These are phyloP conservation scores for Calonectris borealis DNA, from an alignment of 2,113 vertebrate species.

Conservation along the genomic window DNA sequence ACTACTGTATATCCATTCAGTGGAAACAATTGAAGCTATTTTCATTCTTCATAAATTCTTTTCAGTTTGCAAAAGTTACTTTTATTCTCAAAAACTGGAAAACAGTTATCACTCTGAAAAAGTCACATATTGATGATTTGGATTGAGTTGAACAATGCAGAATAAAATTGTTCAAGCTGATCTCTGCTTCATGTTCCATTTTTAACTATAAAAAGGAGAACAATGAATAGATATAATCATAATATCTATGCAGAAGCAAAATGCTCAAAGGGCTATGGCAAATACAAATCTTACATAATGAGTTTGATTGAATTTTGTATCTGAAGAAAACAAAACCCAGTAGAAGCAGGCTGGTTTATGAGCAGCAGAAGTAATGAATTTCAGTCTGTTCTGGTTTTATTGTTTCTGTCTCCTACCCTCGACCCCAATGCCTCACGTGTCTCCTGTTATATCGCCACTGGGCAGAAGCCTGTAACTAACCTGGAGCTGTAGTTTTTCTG, in stretches of 20 bases:
- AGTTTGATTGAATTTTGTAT: not conserved
- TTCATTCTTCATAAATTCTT: not conserved
- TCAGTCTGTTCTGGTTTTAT: not conserved
- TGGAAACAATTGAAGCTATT: not conserved
- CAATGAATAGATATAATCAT: not conserved
- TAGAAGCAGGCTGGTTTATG: not conserved
- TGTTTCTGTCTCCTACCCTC: not conserved
- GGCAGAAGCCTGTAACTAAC: not conserved
- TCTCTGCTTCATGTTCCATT: not conserved
- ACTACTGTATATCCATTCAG: not conserved
- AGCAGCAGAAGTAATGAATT: not conserved
- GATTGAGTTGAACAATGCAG: not conserved
- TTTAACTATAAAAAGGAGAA: not conserved
- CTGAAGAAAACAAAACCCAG: not conserved
- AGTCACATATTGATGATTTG: not conserved
- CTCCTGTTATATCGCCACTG: not conserved
- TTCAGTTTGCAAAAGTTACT: not conserved
- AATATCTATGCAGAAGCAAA: not conserved
- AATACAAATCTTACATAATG: not conserved
- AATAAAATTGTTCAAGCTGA: not conserved
- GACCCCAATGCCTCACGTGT: rapidly evolving
- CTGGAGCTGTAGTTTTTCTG: not conserved
- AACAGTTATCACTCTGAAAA: not conserved
- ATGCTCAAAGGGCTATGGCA: not conserved
- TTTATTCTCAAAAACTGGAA: not conserved